phyloP scores from a whole-genome alignment of 2,113 vertebrate genomes.

The Mirounga angustirostris region DNA sequence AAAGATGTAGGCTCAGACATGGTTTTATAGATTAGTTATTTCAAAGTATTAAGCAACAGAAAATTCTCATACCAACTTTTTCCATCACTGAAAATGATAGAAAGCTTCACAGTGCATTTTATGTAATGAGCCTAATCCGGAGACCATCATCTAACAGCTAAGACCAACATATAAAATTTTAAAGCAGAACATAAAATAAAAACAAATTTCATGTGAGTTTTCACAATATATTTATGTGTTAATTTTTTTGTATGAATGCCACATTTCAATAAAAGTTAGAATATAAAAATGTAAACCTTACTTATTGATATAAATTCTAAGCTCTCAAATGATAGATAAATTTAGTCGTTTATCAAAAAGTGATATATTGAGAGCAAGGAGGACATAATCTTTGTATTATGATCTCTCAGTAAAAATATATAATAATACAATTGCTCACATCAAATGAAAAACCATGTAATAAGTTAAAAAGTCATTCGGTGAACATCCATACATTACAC shows the following conservation, averaged over 20 bases:
- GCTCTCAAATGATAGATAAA: not conserved
- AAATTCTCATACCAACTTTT: not conserved
- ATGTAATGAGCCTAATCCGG: not conserved
- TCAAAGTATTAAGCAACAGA: not conserved
- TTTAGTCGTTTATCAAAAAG: not conserved
- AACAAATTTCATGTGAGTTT: not conserved
- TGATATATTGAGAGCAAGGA: not conserved
- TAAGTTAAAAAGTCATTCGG: not conserved
- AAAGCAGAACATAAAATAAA: not conserved
- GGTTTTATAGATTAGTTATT: constrained; percentile 1
- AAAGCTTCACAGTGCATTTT: not conserved
- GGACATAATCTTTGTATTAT: not conserved
- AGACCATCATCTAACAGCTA: not conserved
- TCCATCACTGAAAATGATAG: constrained; percentile 14
- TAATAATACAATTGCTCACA: not conserved
- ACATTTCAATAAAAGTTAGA: not conserved
- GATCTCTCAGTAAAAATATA: not conserved
- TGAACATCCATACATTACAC: not conserved
- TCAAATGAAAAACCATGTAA: not conserved
- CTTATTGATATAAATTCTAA: not conserved
- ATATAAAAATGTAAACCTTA: not conserved
- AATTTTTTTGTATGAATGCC: not conserved
- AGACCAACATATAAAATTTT: not conserved
- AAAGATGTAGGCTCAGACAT: not conserved
- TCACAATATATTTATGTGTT: not conserved